Evolutionary conservation across 1,140 invertebrate species (phyloP), one percentile per base, ranked within the genome.

Genomic region (Polypedilum vanderplanki): DNA sequence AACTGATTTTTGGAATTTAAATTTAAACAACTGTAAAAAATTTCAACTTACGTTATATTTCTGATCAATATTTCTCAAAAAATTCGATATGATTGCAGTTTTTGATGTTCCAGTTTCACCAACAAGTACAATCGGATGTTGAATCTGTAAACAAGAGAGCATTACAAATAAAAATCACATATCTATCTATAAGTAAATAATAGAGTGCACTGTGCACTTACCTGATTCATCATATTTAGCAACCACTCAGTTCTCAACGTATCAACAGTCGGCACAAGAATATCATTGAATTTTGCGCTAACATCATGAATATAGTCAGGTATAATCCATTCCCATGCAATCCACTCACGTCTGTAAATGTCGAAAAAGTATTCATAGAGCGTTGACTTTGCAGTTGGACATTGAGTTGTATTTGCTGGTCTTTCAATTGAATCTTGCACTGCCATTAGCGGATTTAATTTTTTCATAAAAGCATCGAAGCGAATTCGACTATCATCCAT

Each of bases 21-120:
- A n/a, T n/a, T n/a, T n/a, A n/a, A n/a, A n/a, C n/a, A 46, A 46
- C 41, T 15, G 2, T 15, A 4, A 9, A 40, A 70, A 75, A 33
- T 33, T 33, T n/a, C n/a, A 33, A 85, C 87, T 88, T 83, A 93
- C 91, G 84, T 90, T 92, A 83, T 84, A 85, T 76, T 90, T 87
- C 4, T 85, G 76, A 79, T 91, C 87, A 18, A 96, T 80, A 57
- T 87, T 87, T 76, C 89, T 85, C 20, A 96, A 82, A 84, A 93
- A 96, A 79, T 93, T 90, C 76, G 89, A 87, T 75, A 93, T 91
- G 64, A 93, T 94, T 0, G 94, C 93, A 1, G 93, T 94, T 85
- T 97, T 97, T 0, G 93, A 95, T 57, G 93, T 94, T 7, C 94
- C 94, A 3, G 92, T 94, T 79, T 96, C 93, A 1, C 95, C 95